These are phyloP conservation scores for Augiades crinisus DNA, from an alignment of 2,888 invertebrate species.

Conservation along the genomic window DNA sequence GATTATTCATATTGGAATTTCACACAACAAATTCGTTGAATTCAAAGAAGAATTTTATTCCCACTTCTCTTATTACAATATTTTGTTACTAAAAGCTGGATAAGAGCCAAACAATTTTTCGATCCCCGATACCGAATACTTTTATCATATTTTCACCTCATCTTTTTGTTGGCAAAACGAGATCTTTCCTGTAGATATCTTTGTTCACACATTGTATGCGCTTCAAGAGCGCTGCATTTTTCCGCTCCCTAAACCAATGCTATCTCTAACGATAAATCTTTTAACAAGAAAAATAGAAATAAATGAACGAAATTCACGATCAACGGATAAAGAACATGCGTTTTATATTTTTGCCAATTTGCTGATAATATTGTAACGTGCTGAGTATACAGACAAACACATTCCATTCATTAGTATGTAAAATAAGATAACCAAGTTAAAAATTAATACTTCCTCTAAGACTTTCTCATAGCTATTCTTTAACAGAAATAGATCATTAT, in stretches of 20 bases:
- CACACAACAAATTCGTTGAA: too few relatives aligned
- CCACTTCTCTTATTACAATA: slow-evolving; percentile 1
- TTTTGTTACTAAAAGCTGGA: slow-evolving; percentile 9
- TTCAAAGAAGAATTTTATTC: too few relatives aligned
- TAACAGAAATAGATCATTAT: slow-evolving; percentile 44
- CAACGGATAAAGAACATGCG: slow-evolving; percentile 8
- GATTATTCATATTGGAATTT: too few relatives aligned
- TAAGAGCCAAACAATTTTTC: slow-evolving; percentile 7
- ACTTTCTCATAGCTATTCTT: slow-evolving; percentile 7
- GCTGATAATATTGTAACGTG: slow-evolving; percentile 1
- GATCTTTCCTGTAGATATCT: slow-evolving; percentile 17
- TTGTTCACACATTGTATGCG: slow-evolving; percentile 20
- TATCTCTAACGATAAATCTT: slow-evolving; percentile 16
- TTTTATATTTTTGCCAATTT: slow-evolving; percentile 1
- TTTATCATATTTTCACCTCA: slow-evolving; percentile 20
- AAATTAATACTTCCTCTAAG: slow-evolving; percentile 5
- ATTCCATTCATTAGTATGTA: not conserved
- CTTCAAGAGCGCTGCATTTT: slow-evolving; percentile 13
- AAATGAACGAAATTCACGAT: slow-evolving; percentile 16
- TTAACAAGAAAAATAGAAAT: slow-evolving; percentile 9
- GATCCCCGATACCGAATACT: slow-evolving; percentile 7
- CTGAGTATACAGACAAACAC: not conserved
- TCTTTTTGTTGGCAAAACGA: slow-evolving; percentile 16
- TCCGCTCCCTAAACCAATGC: slow-evolving; percentile 21
- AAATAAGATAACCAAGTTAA: not conserved